Percentiles rank a stretch among this genome's conserved stretches.
phyloP scores from a whole-genome alignment of 2,797 vertebrate species.

The Sciurus vulgaris region DNA sequence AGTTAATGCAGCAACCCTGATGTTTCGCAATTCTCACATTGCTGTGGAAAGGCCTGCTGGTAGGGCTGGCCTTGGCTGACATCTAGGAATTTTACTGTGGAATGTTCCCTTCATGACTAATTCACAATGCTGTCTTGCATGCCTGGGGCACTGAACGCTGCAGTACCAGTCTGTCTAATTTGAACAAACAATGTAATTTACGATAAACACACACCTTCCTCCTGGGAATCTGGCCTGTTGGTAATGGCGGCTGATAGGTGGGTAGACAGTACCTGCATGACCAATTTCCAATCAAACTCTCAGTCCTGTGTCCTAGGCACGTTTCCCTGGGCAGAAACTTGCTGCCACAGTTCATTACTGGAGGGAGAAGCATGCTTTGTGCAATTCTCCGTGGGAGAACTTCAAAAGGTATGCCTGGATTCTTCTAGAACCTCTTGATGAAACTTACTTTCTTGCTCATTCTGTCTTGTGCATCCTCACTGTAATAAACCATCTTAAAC shows the following conservation, averaged over 20 bases:
- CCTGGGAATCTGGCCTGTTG: background rate
- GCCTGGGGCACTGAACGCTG: background rate
- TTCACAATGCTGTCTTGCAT: constrained; percentile 2
- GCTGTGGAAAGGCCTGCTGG: background rate
- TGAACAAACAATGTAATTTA: background rate
- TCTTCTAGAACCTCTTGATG: background rate
- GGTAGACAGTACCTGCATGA: background rate
- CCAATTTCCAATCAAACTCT: background rate
- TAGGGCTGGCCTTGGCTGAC: background rate
- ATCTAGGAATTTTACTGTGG: background rate
- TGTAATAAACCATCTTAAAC: background rate
- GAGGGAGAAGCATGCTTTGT: background rate
- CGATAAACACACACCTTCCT: background rate
- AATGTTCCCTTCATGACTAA: background rate
- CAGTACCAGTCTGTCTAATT: background rate
- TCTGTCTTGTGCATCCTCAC: background rate
- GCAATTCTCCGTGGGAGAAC: background rate
- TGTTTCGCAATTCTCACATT: background rate
- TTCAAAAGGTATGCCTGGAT: background rate
- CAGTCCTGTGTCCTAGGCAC: background rate
- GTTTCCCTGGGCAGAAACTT: background rate
- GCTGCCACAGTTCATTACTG: background rate
- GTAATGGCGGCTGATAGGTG: background rate
- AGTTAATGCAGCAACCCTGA: background rate
- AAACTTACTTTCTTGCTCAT: background rate